Base-by-base conservation (phyloP, 2,888 invertebrate species). In the Pediacus dermestoides region DNA sequence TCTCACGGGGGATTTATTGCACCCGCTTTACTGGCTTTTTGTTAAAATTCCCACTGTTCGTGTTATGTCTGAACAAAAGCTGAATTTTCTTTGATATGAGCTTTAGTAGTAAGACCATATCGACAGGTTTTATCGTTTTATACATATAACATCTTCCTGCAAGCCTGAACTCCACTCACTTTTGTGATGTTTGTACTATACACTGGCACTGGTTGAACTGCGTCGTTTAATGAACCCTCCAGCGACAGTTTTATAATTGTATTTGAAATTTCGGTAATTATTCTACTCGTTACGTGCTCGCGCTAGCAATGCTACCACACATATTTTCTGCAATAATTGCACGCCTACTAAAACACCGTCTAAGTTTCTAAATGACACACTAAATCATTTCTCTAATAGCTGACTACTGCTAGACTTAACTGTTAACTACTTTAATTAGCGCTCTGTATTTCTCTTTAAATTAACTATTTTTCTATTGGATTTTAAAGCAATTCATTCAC, bases 1-100 rank as follows among this genome's bases (percentile, higher is more conserved):
- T 58, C 59, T 58, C 52, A 45, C 45, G 23, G 34, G 48, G 53
- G 54, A 61, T 61, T 61, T 61, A 61, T 61, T 53, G 50, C 56
- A 31, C 47, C 48, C 54, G 52, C 52, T 60, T 57, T 53, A 52
- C 57, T 55, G 55, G 57, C 56, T 57, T 60, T 61, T 58, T 60
- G 58, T 57, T 59, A 52, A 58, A 60, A 56, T 58, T 59, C 57
- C 54, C 57, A 55, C 50, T 55, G 58, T 50, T 55, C 50, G 48
- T 53, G 55, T 55, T 52, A 51, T 48, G 50, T 50, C 50, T 49
- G 52, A 55, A 53, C 52, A 55, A 53, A 55, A 54, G 54, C 53
- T 53, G 53, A 46, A 52, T 50, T 52, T 50, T 43, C 48, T 42
- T 47, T 23, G 33, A 44, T 48, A 46, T 47, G 42, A 39, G 39